Conservation (phyloP, 2,888 invertebrate genomes). For the Lamproptera curius region DNA sequence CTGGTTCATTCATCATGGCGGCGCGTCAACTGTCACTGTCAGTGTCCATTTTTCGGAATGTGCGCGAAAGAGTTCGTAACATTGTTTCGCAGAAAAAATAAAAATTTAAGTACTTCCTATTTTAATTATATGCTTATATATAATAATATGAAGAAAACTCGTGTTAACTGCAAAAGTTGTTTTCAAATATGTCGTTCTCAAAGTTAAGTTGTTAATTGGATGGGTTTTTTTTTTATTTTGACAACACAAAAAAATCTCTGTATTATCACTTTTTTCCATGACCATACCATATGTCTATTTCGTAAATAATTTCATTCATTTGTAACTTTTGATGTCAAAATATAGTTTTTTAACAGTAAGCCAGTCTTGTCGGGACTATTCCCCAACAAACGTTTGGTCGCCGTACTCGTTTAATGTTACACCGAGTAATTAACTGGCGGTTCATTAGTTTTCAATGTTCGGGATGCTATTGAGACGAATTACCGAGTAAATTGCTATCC, state of each 20-base stretch:
- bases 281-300: neutral
- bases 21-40: conserved; percentile 51
- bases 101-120: too few relatives aligned
- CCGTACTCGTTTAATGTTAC: neutral
- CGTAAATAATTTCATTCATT: neutral
- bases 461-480: neutral
- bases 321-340: neutral
- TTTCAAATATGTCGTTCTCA: neutral
- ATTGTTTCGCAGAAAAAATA: too few relatives aligned
- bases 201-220: neutral
- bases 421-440: conserved; percentile 2
- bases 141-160: too few relatives aligned
- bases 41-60: conserved; percentile 58
- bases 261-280: neutral
- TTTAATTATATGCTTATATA: too few relatives aligned
- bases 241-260: neutral
- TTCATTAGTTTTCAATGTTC: conserved; percentile 7
- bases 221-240: neutral
- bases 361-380: neutral
- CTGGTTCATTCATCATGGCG: conserved; percentile 51
- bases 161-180: too few relatives aligned
- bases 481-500: neutral
- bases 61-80: too few relatives aligned
- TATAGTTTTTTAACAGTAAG: neutral
- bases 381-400: neutral